phyloP scores from a whole-genome alignment of 2,113 vertebrate genomes.

The Spizaetus ornatus region DNA sequence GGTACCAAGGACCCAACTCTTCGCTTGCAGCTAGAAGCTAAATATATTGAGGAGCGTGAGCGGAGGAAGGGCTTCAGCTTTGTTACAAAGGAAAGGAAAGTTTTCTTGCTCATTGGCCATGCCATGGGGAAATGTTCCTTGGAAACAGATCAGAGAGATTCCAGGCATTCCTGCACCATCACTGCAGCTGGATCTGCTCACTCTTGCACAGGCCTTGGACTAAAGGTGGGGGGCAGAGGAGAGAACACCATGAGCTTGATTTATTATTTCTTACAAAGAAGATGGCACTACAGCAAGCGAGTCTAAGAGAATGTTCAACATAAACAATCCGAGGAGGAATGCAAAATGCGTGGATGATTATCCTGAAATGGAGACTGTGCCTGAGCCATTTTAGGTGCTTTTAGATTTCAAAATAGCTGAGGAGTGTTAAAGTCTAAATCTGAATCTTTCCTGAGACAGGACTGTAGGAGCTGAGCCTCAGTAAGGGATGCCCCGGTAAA shows the following conservation, averaged over 20 bases:
- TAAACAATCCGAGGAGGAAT: constrained; percentile 18
- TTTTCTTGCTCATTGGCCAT: neutral
- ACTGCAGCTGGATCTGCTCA: neutral
- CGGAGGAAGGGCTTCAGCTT: neutral
- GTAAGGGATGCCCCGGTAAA: neutral
- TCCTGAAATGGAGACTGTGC: neutral
- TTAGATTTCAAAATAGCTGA: constrained; percentile 15
- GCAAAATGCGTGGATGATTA: neutral
- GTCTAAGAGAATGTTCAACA: neutral
- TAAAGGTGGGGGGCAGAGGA: neutral
- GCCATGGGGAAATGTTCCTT: neutral
- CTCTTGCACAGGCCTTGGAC: neutral
- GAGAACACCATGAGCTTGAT: neutral
- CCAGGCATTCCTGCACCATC: neutral
- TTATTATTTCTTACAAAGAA: neutral
- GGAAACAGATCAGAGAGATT: constrained; percentile 46
- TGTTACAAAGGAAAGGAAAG: neutral
- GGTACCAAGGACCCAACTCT: neutral
- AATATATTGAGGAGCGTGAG: neutral
- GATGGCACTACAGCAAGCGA: neutral
- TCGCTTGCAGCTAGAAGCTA: neutral
- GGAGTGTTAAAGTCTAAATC: neutral
- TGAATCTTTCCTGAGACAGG: neutral
- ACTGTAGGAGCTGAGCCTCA: neutral
- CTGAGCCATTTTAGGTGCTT: neutral